Base-by-base conservation (phyloP, 2,113 vertebrate genomes). In the Alethe castanea region DNA sequence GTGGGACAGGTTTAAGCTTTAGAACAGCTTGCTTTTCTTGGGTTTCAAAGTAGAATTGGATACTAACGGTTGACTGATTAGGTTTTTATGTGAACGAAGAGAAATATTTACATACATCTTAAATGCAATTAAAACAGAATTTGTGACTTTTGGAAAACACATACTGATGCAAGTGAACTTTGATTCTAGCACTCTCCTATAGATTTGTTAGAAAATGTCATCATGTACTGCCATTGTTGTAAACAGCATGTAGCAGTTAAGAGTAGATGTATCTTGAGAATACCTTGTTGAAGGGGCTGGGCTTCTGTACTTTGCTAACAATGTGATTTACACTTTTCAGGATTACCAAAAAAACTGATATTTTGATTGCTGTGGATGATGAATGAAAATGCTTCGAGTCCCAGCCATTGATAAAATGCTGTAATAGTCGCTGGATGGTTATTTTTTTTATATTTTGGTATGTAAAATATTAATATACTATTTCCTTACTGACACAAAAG, bases 321-420 rank as follows among this genome's bases (percentile, higher is more conserved):
- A 20, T 93, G 59, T 81, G 47, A 77, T 92, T 95, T 96, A 66
- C 26, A 23, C 29, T 95, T 96, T 93, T 52, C 82, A 97, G 98
- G 96, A 93, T 95, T 98, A 94, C 98, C 98, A 26, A 98, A 98
- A 97, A 98, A 98, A 82, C 71, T 98, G 81, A 54, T 98, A 66
- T 98, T 98, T 98, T 98, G 96, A 97, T 96, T 93, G 76, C 77
- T 88, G 35, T 96, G 84, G 95, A 93, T 78, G 93, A 36, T 92
- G 96, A 83, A 97, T 80, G 90, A 92, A 96, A 92, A 91, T 59
- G 26, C 44, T 48, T 47, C 1, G 12, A 94, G 35, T 54, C 62
- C 26, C 86, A 92, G 73, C 44, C 44, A 19, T 65, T 65, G 73
- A 77, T 60, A 92, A 93, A 95, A 86, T 0, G 17, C 69, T 85